Evolutionary conservation across 2,888 invertebrate genomes (phyloP), one percentile per base, ranked within the genome.

Genomic region (Agonum fuliginosum): DNA sequence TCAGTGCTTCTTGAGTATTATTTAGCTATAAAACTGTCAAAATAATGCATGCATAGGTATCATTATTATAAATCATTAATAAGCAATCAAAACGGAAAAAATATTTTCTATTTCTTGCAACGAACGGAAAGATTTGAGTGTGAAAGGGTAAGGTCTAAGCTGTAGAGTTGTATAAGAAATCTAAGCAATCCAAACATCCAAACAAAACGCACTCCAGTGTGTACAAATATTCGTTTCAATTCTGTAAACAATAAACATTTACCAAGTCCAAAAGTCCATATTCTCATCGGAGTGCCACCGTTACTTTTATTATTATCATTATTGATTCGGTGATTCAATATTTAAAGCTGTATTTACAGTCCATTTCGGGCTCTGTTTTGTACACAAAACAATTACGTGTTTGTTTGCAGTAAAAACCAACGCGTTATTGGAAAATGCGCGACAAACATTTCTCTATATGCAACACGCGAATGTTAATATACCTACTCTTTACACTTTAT

Each of bases 281-380:
- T 54, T 72, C 72, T 54, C 72, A 72, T 72, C 48, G 71, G 70
- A 70, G 70, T 14, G 70, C 70, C 22, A 65, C 12, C 67, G 75
- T 67, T 75, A 75, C 67, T 75, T 75, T 75, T 75, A 75, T 67
- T 75, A 75, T 75, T 75, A 75, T 75, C 75, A 75, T 75, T 75
- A 75, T 75, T 75, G 75, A 75, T 75, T 75, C 51, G 75, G 67
- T 75, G 75, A 75, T 75, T 75, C 75, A 75, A 75, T 75, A 75
- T 75, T 75, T 75, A 75, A 75, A 75, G 75, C 75, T 27, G 67
- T 75, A 75, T 75, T 75, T 75, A 67, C 75, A 75, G 75, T 75
- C 75, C 75, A 75, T 75, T 75, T 67, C 67, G 67, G 75, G 48
- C 75, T 75, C 67, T 75, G 75, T 75, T 67, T 67, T 75, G 75